Base-by-base conservation (phyloP, 64 coral and sea anemone genomes). In the Cladopsammia gracilis region DNA sequence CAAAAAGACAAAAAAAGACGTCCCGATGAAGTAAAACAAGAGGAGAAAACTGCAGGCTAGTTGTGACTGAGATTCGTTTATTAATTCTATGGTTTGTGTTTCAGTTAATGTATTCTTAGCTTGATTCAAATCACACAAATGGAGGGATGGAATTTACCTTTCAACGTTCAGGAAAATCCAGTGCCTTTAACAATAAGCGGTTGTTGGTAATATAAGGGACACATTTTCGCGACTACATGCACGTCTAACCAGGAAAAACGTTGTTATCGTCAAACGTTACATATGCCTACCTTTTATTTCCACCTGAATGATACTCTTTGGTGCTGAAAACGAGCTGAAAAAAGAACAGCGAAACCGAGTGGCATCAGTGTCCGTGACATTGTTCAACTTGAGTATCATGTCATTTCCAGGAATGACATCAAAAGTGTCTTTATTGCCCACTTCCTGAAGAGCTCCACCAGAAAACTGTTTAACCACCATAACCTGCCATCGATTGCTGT, bases 271-370 rank as follows among this genome's bases (percentile, higher is more conserved):
- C 12, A 10, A 56, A 6, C 53, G 1, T 10, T 6, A 51, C 22
- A 64, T 5, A 14, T 5, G 2, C 71, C 62, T 61, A 92, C 90
- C 90, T 86, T 86, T 76, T 9, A 93, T 78, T 25, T 87, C 75
- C 34, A 85, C 58, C 24, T 24, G 53, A 66, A 93, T 64, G 19
- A 87, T 78, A n/a, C 82, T 78, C 26, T 49, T 70, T 11, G 91
- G 62, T 8, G 91, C 71, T 26, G 91, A 22, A 93, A 93, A 87
- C 1, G 76, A 83, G 65, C 91, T 93, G 18, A 93, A 20, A 86
- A 86, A 78, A 3, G 81, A 78, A 58, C 91, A 93, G 15, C 91
- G 83, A 77, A 72, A 93, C 47, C 91, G 77, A 34, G 91, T 93
- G 49, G 59, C 73, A 46, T 62, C 59, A 34, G 85, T 73, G 43